Evolutionary conservation across 2,888 invertebrate genomes (phyloP).

Genomic region (Pedicia rivosa): DNA sequence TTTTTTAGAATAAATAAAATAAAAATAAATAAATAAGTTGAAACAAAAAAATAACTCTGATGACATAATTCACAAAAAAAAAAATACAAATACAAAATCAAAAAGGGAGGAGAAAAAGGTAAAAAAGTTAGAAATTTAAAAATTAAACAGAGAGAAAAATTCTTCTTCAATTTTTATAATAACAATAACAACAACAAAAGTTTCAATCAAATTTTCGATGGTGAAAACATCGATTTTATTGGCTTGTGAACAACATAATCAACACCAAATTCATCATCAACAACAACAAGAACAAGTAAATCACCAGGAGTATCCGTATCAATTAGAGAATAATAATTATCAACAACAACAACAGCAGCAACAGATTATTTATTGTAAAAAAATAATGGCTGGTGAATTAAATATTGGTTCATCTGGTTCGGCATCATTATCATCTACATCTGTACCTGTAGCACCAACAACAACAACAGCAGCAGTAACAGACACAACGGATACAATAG

Average conservation of each 20-base stretch:
- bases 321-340: not conserved
- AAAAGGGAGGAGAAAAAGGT: too few species aligned
- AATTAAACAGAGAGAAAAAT: too few species aligned
- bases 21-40: too few species aligned
- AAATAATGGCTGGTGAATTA: not conserved
- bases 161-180: not conserved
- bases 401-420: not conserved
- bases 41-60: too few species aligned
- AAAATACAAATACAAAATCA: too few species aligned
- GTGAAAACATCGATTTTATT: constrained; percentile 12
- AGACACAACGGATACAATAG: too few species aligned
- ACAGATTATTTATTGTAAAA: not conserved
- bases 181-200: not conserved
- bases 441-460: not conserved
- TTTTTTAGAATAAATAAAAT: too few species aligned
- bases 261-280: constrained; percentile 10
- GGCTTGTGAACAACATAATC: constrained; percentile 6
- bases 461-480: not conserved
- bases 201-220: constrained; percentile 7
- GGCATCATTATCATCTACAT: not conserved
- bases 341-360: not conserved
- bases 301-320: constrained; percentile 11
- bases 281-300: constrained; percentile 11
- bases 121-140: not conserved
- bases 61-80: too few species aligned